These are phyloP conservation scores for Patagioenas fasciata DNA, from an alignment of 2,113 vertebrate genomes.

Conservation along the genomic window DNA sequence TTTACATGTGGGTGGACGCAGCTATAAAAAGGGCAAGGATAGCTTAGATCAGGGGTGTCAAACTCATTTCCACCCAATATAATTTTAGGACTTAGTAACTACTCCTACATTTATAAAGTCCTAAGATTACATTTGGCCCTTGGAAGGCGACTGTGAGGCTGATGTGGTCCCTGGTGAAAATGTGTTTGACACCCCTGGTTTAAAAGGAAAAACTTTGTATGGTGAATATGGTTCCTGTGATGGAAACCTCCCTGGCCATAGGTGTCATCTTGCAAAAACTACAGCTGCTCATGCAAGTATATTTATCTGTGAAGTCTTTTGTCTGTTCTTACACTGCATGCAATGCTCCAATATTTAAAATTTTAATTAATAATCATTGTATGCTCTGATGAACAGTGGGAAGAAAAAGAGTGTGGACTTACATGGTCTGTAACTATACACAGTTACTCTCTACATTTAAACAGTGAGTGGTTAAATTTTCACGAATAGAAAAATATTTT, in stretches of 20 bases:
- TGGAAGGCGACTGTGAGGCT: too few relatives aligned
- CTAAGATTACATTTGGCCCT: too few relatives aligned
- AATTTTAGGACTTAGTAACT: too few relatives aligned
- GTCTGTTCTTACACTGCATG: not conserved
- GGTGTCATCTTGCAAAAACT: not conserved
- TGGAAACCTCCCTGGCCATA: not conserved
- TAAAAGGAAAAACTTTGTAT: not conserved
- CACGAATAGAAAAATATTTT: not conserved
- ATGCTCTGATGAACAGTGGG: not conserved
- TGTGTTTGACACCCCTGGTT: too few relatives aligned
- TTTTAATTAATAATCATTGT: not conserved
- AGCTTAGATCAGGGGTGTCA: not conserved
- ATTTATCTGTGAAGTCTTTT: not conserved
- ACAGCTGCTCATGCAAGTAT: not conserved
- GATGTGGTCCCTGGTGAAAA: too few relatives aligned
- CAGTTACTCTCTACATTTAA: not conserved
- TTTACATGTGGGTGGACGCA: not conserved
- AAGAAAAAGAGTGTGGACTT: not conserved
- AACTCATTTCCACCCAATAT: too few relatives aligned
- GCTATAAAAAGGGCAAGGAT: not conserved
- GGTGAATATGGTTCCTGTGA: not conserved
- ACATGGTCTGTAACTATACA: not conserved
- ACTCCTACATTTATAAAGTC: too few relatives aligned
- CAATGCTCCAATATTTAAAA: not conserved
- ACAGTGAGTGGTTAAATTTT: not conserved